Evolutionary conservation across 1,140 invertebrate genomes (phyloP).

Genomic region (Gyrodactylus bullatarudis): DNA sequence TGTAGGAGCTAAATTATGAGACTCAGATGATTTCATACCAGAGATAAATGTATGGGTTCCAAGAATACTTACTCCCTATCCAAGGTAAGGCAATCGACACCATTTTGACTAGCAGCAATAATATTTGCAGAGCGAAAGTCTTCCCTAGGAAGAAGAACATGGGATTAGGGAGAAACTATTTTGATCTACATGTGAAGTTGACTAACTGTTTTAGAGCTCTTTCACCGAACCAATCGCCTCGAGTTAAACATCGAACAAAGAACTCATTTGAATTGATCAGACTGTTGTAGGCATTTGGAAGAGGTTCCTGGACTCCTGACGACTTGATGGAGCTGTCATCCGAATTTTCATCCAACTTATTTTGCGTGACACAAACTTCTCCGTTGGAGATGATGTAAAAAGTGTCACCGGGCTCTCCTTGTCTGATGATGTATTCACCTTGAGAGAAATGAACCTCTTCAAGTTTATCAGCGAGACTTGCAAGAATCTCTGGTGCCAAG

Average conservation of each 20-base stretch:
- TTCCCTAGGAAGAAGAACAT: slow-evolving; percentile 31
- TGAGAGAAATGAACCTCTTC: slow-evolving; percentile 70
- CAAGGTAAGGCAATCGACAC: slow-evolving; percentile 74
- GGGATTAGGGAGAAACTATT: slow-evolving; percentile 1
- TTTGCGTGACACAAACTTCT: slow-evolving; percentile 34
- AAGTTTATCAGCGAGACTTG: slow-evolving; percentile 81
- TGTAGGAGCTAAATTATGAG: background rate
- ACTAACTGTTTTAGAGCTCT: slow-evolving; percentile 67
- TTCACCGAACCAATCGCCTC: slow-evolving; percentile 86
- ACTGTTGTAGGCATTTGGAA: slow-evolving; percentile 27
- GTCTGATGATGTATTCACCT: slow-evolving; percentile 81
- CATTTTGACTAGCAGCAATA: slow-evolving; percentile 53
- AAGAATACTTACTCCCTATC: slow-evolving; percentile 29
- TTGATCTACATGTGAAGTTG: no score
- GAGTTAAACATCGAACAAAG: slow-evolving; percentile 46
- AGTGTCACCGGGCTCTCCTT: slow-evolving; percentile 86
- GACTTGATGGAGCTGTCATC: no score
- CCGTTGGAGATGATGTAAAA: slow-evolving; percentile 98
- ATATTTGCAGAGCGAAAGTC: slow-evolving; percentile 89
- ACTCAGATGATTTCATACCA: background rate
- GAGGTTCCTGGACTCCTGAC: no score
- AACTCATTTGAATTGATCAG: slow-evolving; percentile 33
- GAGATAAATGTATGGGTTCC: no score
- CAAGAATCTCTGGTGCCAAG: slow-evolving; percentile 68
- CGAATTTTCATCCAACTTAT: slow-evolving; percentile 66